phyloP scores from a whole-genome alignment of 1,140 invertebrate genomes.

The Procambarus virginalis region DNA sequence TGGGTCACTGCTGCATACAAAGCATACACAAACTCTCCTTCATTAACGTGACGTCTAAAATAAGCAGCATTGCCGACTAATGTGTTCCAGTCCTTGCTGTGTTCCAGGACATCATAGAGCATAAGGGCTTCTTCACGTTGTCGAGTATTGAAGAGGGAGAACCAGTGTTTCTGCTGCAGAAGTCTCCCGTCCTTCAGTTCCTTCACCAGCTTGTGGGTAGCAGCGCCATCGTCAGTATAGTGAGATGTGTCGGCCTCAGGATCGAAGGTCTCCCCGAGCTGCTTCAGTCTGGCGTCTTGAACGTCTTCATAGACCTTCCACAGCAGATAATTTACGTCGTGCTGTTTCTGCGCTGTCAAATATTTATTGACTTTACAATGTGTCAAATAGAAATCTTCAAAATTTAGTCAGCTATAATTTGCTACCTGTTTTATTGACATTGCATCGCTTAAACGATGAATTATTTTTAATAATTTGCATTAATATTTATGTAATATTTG shows the following conservation, averaged over 20 bases:
- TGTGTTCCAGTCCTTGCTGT: slow-evolving; percentile 10
- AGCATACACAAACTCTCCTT: slow-evolving; percentile 52
- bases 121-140: slow-evolving; percentile 46
- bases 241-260: background rate
- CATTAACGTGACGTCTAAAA: slow-evolving; percentile 40
- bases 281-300: slow-evolving; percentile 4
- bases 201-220: background rate
- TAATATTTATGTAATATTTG: too few relatives aligned
- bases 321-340: slow-evolving; percentile 39
- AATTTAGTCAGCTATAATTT: too few relatives aligned
- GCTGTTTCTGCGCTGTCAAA: slow-evolving; percentile 6
- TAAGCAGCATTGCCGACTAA: slow-evolving; percentile 45
- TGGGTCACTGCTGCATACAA: slow-evolving; percentile 36
- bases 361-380: too few relatives aligned
- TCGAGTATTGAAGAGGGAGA: slow-evolving; percentile 53
- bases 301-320: slow-evolving; percentile 34
- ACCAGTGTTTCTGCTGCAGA: slow-evolving; percentile 50
- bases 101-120: slow-evolving; percentile 25
- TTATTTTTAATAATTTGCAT: too few relatives aligned
- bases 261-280: slow-evolving; percentile 5
- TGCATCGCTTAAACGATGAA: too few relatives aligned
- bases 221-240: slow-evolving; percentile 20
- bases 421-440: too few relatives aligned
- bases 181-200: slow-evolving; percentile 37
- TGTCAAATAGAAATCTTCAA: too few relatives aligned